Evolutionary conservation across 2,888 invertebrate species (phyloP), one percentile per base, ranked within the genome.

Genomic region (Trissoscelio sp.): DNA sequence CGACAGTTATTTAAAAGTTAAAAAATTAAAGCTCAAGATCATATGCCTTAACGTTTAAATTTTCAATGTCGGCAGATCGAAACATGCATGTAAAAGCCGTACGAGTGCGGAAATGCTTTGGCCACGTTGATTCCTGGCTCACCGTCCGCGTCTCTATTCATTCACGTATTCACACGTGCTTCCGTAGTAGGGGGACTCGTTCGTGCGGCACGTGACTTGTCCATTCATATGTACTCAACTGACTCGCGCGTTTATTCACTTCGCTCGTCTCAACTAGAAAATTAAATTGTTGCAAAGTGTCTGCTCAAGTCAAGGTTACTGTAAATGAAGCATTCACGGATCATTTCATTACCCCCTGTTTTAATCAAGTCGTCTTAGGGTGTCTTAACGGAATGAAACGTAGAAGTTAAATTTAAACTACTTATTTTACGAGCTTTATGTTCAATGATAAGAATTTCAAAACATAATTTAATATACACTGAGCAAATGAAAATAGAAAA

Each of bases 161-260:
- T 84, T 79, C 64, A 60, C 82, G 83, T 82, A 82, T 83, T 83
- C 83, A 81, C 81, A 77, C 83, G 79, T 81, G 77, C 70, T 79
- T 80, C 80, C 81, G 81, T 78, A 74, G 70, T 57, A 79, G 69
- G 74, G 77, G 44, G 60, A 70, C 57, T 62, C 66, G 64, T 58
- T 83, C 80, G 82, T 73, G 77, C 70, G 66, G 73, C 86, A 85
- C 85, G 86, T 86, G 86, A 84, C 85, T 82, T 74, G 78, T 83
- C 80, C 86, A 85, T 85, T 86, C 86, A 85, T 79, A 70, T 62
- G 69, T 77, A 73, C 66, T 74, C 72, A 39, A 66, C 81, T 74
- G 81, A 51, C 72, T 79, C 67, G 69, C 67, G 57, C 73, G 37
- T 51, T 79, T 84, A 83, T 84, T 85, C 86, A 84, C 77, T 82